These are phyloP conservation scores for Cheirogaleus major DNA, from an alignment of 2,797 vertebrate genomes.

Conservation along the genomic window DNA sequence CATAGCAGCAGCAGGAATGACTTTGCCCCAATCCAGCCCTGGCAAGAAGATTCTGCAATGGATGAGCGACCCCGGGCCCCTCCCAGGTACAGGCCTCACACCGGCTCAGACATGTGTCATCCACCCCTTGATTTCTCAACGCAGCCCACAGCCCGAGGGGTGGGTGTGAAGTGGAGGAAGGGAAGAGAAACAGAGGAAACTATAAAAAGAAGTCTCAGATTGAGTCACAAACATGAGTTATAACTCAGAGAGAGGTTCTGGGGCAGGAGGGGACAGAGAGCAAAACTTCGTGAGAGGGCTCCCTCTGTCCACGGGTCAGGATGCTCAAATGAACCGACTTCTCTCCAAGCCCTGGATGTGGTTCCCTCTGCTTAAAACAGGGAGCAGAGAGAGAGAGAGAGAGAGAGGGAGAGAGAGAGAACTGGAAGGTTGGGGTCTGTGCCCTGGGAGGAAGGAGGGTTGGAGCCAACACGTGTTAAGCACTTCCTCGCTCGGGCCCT, in stretches of 20 bases:
- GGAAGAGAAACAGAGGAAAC: constrained; percentile 71
- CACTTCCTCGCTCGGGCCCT: not conserved
- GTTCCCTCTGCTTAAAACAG: not conserved
- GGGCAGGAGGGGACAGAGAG: not conserved
- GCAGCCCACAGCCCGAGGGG: constrained; percentile 40
- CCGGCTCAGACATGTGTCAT: constrained; percentile 35
- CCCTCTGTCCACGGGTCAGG: not conserved
- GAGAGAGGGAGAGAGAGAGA: too few relatives aligned
- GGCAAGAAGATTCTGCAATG: not conserved
- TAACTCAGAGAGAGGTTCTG: constrained; percentile 35
- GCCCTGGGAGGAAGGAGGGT: not conserved
- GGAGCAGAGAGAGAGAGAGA: not conserved
- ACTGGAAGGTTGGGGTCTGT: not conserved
- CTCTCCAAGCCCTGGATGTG: not conserved
- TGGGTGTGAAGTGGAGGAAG: constrained; percentile 37
- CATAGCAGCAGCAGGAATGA: not conserved
- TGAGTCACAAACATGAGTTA: constrained; percentile 69
- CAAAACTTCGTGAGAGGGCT: not conserved
- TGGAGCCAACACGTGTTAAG: not conserved
- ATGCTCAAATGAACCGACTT: not conserved
- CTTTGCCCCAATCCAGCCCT: not conserved
- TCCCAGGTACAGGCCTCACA: not conserved
- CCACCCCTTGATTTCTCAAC: constrained; percentile 52
- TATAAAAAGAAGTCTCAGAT: constrained; percentile 69
- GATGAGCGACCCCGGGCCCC: not conserved